phyloP scores from a whole-genome alignment of 2,113 vertebrate genomes.

The Muntiacus reevesi region DNA sequence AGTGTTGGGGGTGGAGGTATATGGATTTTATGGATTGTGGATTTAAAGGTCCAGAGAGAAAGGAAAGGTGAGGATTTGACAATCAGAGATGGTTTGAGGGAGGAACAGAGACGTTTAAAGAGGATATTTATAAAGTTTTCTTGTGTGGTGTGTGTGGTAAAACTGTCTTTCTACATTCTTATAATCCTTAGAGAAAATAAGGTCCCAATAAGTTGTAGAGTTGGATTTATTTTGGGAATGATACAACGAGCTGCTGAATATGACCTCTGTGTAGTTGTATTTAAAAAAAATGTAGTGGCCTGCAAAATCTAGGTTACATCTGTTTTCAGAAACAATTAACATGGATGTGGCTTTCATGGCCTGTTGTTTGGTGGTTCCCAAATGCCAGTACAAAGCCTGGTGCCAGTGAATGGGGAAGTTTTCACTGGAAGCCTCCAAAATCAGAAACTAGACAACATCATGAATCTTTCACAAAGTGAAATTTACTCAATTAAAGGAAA shows the following conservation, averaged over 20 bases:
- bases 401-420: neutral
- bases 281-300: neutral
- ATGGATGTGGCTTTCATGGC: neutral
- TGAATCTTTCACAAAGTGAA: neutral
- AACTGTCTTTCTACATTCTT: neutral
- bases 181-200: neutral
- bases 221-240: constrained; percentile 16
- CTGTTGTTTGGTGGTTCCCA: neutral
- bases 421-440: neutral
- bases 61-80: neutral
- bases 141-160: neutral
- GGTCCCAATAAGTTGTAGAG: neutral
- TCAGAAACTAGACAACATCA: neutral
- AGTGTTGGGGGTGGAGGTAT: neutral
- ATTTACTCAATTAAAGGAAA: neutral
- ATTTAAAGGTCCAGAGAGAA: neutral
- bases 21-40: neutral
- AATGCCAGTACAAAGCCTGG: neutral
- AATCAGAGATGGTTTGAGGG: neutral
- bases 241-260: neutral
- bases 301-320: neutral
- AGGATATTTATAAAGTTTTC: neutral
- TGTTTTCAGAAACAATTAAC: constrained; percentile 2
- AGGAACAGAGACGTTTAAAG: neutral
- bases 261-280: neutral